Percentiles rank a stretch among this genome's conserved stretches.
Evolutionary conservation across 2,113 vertebrate genomes (phyloP).

Genomic region (Channa argus): DNA sequence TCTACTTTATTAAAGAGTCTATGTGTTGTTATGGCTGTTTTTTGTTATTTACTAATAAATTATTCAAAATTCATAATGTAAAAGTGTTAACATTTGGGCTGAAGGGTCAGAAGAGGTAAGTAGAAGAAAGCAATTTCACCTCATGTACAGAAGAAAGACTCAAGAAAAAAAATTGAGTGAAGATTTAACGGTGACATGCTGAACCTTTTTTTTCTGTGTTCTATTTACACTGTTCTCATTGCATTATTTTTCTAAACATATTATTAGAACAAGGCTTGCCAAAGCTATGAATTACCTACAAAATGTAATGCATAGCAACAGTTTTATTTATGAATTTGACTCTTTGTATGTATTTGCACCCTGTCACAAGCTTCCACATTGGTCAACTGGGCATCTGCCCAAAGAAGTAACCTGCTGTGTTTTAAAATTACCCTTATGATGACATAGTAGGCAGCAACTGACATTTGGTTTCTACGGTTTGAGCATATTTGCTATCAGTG

Average conservation of each 20-base stretch:
- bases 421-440: background rate
- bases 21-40: slow-evolving; percentile 40
- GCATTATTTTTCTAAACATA: background rate
- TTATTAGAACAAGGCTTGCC: background rate
- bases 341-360: background rate
- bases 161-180: background rate
- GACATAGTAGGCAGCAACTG: background rate
- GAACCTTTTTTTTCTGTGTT: background rate
- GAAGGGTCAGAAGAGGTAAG: background rate
- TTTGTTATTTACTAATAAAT: slow-evolving; percentile 43
- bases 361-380: no score
- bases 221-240: background rate
- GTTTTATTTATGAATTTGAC: background rate
- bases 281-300: background rate
- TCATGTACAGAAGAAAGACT: background rate
- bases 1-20: slow-evolving; percentile 21
- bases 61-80: background rate
- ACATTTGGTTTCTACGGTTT: background rate
- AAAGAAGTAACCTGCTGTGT: background rate
- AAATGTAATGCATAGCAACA: background rate
- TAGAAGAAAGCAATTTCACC: background rate
- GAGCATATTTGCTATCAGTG: background rate
- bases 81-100: background rate
- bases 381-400: background rate
- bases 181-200: background rate